Evolutionary conservation across 2,888 invertebrate species (phyloP).

Genomic region (Anthrax anthrax): DNA sequence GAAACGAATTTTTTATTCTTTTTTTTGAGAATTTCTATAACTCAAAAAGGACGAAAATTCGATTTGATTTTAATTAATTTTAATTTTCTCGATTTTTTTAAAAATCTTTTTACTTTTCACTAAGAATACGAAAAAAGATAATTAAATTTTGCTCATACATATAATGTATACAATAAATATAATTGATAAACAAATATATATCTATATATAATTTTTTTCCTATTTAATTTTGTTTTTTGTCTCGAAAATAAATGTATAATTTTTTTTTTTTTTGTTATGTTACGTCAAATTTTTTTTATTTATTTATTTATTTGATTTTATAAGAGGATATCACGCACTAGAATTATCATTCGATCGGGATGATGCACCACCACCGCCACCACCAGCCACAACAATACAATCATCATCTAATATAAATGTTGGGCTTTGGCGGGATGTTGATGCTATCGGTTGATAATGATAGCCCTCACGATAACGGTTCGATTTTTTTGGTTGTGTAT

Average conservation of each 20-base stretch:
- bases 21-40: too few relatives aligned
- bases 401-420: constrained; percentile 35
- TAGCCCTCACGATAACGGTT: constrained; percentile 37
- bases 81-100: too few relatives aligned
- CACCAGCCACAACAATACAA: too few relatives aligned
- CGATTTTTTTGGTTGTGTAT: constrained; percentile 34
- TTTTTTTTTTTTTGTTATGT: constrained; percentile 20
- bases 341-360: constrained; percentile 37
- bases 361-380: constrained; percentile 34
- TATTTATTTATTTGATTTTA: too few relatives aligned
- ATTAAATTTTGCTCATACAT: constrained; percentile 1
- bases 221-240: constrained; percentile 18
- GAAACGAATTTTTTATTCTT: too few relatives aligned
- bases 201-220: constrained; percentile 9
- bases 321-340: constrained; percentile 35
- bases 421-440: constrained; percentile 41
- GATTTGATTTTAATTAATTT: too few relatives aligned
- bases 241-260: constrained; percentile 7
- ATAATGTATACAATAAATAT: constrained; percentile 5
- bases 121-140: constrained; percentile 6
- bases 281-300: constrained; percentile 17
- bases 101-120: too few relatives aligned
- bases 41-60: too few relatives aligned
- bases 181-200: constrained; percentile 7
- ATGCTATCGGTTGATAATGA: constrained; percentile 36